Evolutionary conservation across 2,113 vertebrate genomes (phyloP).

Genomic region (Cichladusa arquata): DNA sequence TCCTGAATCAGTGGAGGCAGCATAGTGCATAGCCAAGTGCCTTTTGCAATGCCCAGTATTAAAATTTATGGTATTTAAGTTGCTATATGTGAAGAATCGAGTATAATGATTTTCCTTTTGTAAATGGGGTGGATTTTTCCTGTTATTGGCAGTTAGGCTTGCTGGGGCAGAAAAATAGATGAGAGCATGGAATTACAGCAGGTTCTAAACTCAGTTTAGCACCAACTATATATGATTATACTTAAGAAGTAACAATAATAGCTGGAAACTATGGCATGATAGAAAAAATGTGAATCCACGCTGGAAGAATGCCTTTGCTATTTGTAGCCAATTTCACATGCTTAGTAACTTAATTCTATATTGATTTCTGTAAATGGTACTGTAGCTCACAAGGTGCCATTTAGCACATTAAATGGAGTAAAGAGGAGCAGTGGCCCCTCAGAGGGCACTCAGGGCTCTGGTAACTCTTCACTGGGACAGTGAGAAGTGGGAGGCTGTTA

Average conservation of each 20-base stretch:
- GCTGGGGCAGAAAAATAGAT: neutral
- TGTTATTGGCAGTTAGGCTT: neutral
- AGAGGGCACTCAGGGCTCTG: neutral
- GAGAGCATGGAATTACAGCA: neutral
- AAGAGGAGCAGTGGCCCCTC: neutral
- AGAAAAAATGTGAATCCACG: neutral
- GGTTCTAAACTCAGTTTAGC: neutral
- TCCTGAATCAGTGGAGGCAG: neutral
- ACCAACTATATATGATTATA: neutral
- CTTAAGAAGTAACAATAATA: neutral
- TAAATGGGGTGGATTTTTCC: neutral
- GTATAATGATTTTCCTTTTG: neutral
- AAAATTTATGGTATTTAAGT: neutral
- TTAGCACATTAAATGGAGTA: neutral
- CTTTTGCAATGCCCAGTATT: neutral
- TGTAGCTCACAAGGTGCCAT: neutral
- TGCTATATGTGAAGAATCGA: neutral
- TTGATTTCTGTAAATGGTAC: neutral
- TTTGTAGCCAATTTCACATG: neutral
- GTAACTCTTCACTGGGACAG: neutral
- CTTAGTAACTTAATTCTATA: neutral
- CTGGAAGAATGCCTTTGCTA: neutral
- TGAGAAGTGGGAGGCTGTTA: neutral
- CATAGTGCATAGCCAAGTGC: neutral
- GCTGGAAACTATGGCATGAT: neutral